Conservation (phyloP, 92 coral and sea anemone species). For the Porites lobata region DNA sequence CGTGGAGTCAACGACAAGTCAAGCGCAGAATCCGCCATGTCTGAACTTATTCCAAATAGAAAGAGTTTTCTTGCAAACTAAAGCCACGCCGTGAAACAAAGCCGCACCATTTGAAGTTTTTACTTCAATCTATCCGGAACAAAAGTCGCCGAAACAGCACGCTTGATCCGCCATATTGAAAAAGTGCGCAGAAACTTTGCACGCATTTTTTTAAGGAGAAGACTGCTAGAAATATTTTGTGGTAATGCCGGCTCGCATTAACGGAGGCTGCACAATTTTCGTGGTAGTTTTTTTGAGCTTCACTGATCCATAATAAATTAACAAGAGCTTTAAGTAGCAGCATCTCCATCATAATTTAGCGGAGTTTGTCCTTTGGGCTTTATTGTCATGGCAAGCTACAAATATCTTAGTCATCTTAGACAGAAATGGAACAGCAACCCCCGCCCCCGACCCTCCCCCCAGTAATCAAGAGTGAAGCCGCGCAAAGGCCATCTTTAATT, state of each 20-base stretch:
- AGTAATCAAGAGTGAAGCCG: no score
- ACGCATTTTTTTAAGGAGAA: neutral
- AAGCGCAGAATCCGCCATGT: slow-evolving; percentile 37
- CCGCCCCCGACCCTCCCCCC: no score
- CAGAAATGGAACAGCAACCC: no score
- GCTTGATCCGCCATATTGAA: slow-evolving; percentile 47
- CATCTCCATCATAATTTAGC: no score
- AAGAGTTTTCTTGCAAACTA: neutral
- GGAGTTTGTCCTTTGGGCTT: no score
- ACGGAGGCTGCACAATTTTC: no score
- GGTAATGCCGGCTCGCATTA: neutral
- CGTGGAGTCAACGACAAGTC: slow-evolving; percentile 14
- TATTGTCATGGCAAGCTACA: no score
- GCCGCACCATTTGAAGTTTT: neutral
- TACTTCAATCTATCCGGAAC: neutral
- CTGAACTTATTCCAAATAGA: neutral
- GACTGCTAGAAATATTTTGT: neutral
- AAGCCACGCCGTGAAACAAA: neutral
- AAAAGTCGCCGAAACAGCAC: neutral
- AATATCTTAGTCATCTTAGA: no score
- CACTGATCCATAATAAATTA: no score
- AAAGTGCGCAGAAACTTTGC: slow-evolving; percentile 3
- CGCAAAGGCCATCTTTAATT: no score
- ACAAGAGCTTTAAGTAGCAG: no score
- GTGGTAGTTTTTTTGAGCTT: no score